Conservation (phyloP, 1,140 invertebrate species). For the Leguminivora glycinivorella region DNA sequence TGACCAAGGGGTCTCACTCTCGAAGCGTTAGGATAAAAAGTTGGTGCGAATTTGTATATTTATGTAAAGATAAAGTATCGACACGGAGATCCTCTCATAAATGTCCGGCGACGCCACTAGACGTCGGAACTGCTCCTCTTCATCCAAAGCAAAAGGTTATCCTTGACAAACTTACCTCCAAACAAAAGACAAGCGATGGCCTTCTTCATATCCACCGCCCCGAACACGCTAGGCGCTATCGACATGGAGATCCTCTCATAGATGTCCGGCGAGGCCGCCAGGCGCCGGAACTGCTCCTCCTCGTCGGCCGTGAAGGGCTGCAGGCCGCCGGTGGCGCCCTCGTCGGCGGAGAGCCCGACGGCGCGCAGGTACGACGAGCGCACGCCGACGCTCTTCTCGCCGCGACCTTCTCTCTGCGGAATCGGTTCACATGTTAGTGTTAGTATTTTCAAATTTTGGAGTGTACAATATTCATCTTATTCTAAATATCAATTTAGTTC, state of each 20-base stretch:
- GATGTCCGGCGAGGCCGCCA: constrained; percentile 91
- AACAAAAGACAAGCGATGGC: constrained; percentile 97
- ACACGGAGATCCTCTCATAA: constrained; percentile 93
- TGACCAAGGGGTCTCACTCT: too few relatives aligned
- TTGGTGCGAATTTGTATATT: neutral
- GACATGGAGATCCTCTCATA: constrained; percentile 95
- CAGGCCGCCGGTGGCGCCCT: constrained; percentile 87
- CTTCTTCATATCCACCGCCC: constrained; percentile 97
- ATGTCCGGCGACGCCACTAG: constrained; percentile 92
- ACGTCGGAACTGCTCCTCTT: constrained; percentile 95
- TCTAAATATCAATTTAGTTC: too few relatives aligned
- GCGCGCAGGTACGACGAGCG: constrained; percentile 96
- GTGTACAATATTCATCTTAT: too few relatives aligned
- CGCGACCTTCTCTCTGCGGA: constrained; percentile 82
- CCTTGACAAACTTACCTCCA: constrained; percentile 77
- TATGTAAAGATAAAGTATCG: constrained; percentile 64
- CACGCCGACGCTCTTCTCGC: constrained; percentile 95
- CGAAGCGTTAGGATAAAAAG: too few relatives aligned
- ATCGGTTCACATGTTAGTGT: neutral
- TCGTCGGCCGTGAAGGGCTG: constrained; percentile 86
- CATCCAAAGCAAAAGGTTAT: constrained; percentile 77
- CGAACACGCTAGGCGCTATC: constrained; percentile 98
- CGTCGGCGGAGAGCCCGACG: constrained; percentile 93
- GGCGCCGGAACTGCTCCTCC: constrained; percentile 93
- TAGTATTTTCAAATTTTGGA: too few relatives aligned